A percentile compares a stretch with the other conserved stretches of the same genome.
These are phyloP conservation scores for Stercorarius parasiticus DNA, from an alignment of 2,113 vertebrate genomes.

Conservation along the genomic window DNA sequence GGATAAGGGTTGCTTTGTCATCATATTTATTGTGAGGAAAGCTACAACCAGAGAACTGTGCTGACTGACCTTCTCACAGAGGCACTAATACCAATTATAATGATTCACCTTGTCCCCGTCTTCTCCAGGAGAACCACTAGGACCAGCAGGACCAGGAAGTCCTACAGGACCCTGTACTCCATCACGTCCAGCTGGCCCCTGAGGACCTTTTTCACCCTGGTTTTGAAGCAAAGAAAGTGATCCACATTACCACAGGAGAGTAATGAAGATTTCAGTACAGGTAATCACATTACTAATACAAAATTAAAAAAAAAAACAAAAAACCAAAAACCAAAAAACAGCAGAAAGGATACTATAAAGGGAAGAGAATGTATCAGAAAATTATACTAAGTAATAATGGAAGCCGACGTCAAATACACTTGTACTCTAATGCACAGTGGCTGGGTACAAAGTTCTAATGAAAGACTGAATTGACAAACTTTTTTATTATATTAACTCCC, in stretches of 20 bases:
- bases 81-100: not conserved
- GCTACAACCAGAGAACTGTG: not conserved
- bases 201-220: conserved; percentile 96
- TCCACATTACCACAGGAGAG: not conserved
- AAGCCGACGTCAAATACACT: not conserved
- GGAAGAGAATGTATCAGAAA: not conserved
- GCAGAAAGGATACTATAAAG: not conserved
- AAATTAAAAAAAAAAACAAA: not conserved
- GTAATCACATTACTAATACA: not conserved
- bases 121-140: conserved; percentile 95
- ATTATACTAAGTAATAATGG: not conserved
- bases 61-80: not conserved
- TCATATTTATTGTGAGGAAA: not conserved
- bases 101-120: conserved; percentile 94
- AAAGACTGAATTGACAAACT: conserved; percentile 37
- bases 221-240: conserved; percentile 5
- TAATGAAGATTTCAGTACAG: not conserved
- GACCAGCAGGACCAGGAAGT: conserved; percentile 92
- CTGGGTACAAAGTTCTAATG: conserved; percentile 38
- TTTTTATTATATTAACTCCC: not conserved
- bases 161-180: conserved; percentile 96
- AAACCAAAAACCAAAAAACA: not conserved
- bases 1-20: not conserved
- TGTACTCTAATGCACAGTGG: not conserved
- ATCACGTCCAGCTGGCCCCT: conserved; percentile 93